Evolutionary conservation across 2,888 invertebrate species (phyloP), one percentile per base, ranked within the genome.

Genomic region (Tipula unca): DNA sequence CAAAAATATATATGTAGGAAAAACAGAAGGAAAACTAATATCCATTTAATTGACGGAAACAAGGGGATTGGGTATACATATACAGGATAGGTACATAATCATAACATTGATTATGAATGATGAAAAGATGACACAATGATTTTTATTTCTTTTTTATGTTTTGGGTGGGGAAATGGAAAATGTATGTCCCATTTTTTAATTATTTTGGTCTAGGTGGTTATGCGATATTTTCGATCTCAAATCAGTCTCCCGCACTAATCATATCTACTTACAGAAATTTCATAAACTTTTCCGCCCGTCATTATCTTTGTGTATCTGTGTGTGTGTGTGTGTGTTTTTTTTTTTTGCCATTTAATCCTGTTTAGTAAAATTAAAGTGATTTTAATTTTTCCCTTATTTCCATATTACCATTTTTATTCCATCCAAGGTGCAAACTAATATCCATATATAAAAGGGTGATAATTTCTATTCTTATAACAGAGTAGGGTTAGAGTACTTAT

Each of bases 321-420:
- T 48, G n/a, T n/a, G 2, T 48, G 48, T 48, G 17, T 32, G 5
- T 5, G 32, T n/a, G n/a, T 48, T 0, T n/a, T 6, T 48, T 3
- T 54, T 54, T 54, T 54, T 54, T 54, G n/a, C 48, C 48, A 54
- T 69, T 69, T 69, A 69, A 69, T 69, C 69, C 69, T 69, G 48
- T 48, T 48, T 69, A 69, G 25, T 69, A 25, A 25, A 69, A 25
- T 69, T 69, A 25, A 69, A 54, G 48, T 69, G 25, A 69, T 25
- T 48, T 25, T 25, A 25, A 69, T 25, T 25, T 20, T 25, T 69
- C 69, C 48, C 69, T 20, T 69, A 25, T 69, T 69, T 69, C 17
- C 48, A 54, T 25, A 69, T 69, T 10, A 1, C 0, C 20, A 1
- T 0, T 69, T 25, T 10, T 25, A 25, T 14, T 32, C 17, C 48